Percentiles rank a stretch among this genome's conserved stretches.
Evolutionary conservation across 2,797 vertebrate species (phyloP).

Genomic region (Artibeus jamaicensis): DNA sequence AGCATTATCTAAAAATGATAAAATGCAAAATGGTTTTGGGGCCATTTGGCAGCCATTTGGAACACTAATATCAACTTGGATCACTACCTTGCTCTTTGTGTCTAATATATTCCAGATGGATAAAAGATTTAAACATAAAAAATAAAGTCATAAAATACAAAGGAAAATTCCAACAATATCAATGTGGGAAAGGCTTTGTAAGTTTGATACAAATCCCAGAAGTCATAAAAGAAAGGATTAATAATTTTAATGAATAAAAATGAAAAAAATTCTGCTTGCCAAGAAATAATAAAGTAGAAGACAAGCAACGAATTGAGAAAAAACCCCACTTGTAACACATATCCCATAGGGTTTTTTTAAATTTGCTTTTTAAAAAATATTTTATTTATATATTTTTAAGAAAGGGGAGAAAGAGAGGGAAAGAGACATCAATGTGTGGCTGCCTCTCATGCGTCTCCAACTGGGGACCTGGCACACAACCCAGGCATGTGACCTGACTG

Average conservation of each 20-base stretch:
- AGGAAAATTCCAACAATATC: conserved; percentile 27
- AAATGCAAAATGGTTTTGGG: conserved; percentile 32
- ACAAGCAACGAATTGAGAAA: neutral
- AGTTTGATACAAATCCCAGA: conserved; percentile 49
- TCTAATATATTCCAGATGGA: conserved; percentile 63
- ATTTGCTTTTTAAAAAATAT: no score
- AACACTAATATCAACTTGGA: conserved; percentile 52
- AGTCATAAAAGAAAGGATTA: conserved; percentile 27
- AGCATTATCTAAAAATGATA: conserved; percentile 36
- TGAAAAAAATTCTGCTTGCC: conserved; percentile 46
- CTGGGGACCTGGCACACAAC: no score
- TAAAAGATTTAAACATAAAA: conserved; percentile 60
- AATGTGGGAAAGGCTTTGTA: conserved; percentile 39
- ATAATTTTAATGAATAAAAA: conserved; percentile 54
- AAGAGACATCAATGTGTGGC: no score
- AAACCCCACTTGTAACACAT: neutral
- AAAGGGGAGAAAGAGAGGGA: no score
- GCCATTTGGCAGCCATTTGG: conserved; percentile 51
- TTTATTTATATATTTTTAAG: no score
- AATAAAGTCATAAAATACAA: conserved; percentile 45
- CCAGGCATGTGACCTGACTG: no score
- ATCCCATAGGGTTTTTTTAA: neutral
- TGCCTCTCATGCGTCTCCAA: no score
- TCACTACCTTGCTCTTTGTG: conserved; percentile 34
- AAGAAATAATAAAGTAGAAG: conserved; percentile 58